These are phyloP conservation scores for Apamea sordens DNA, from an alignment of 2,888 invertebrate species.

Conservation along the genomic window DNA sequence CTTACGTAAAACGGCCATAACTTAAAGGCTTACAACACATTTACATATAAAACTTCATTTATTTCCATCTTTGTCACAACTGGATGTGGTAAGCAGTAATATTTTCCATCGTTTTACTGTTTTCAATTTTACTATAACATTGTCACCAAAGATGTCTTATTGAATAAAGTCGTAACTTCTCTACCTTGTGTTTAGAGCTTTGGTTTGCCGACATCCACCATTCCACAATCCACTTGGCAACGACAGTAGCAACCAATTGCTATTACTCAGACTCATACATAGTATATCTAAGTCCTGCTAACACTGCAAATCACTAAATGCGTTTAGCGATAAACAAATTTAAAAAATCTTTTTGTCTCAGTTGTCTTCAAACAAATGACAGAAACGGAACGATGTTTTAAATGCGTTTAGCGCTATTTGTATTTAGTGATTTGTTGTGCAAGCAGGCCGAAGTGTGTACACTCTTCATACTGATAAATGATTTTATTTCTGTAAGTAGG, in stretches of 20 bases:
- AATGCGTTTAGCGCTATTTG: neutral
- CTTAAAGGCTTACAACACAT: conserved; percentile 19
- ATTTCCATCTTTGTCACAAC: conserved; percentile 24
- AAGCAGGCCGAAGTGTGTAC: neutral
- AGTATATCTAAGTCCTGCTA: neutral
- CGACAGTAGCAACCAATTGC: conserved; percentile 23
- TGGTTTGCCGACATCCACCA: conserved; percentile 32
- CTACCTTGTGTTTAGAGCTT: conserved; percentile 49
- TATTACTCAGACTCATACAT: neutral
- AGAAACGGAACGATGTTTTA: neutral
- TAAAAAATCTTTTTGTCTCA: neutral
- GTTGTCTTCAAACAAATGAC: neutral
- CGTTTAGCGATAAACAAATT: neutral
- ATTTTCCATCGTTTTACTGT: conserved; percentile 52
- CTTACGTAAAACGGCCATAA: conserved; percentile 1
- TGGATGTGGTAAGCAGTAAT: conserved; percentile 43
- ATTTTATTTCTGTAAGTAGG: too few relatives aligned
- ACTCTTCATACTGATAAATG: neutral
- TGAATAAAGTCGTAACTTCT: conserved; percentile 60
- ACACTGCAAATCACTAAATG: neutral
- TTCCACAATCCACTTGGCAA: conserved; percentile 1
- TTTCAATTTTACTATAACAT: conserved; percentile 59
- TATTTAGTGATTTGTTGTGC: neutral
- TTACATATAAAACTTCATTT: conserved; percentile 33
- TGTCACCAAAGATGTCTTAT: conserved; percentile 44